phyloP scores from a whole-genome alignment of 2,113 vertebrate genomes.

The Rostratula benghalensis region DNA sequence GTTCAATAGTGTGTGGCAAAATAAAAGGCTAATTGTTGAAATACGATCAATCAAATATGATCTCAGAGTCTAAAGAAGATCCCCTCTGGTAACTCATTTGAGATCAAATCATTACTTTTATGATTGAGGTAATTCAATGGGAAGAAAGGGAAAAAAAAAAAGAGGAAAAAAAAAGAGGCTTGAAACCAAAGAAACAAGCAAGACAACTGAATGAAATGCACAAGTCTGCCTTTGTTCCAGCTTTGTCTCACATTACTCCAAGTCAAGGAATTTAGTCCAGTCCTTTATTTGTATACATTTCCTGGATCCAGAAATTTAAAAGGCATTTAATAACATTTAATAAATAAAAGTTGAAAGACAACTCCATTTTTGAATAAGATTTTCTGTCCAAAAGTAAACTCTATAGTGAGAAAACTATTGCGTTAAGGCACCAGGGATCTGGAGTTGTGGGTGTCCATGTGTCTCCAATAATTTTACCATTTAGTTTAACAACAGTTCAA shows the following conservation, averaged over 20 bases:
- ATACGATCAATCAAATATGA: conserved; percentile 94
- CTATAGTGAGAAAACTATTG: neutral
- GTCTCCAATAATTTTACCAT: conserved; percentile 31
- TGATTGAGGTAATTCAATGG: conserved; percentile 60
- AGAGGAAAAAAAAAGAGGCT: neutral
- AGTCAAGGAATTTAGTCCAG: neutral
- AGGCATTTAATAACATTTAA: conserved; percentile 36
- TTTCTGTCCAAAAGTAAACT: neutral
- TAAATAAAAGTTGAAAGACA: conserved; percentile 9
- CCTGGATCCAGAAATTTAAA: neutral
- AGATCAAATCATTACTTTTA: conserved; percentile 74
- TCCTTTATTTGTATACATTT: neutral
- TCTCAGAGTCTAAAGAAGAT: conserved; percentile 77
- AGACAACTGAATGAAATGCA: conserved; percentile 59
- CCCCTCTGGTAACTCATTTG: conserved; percentile 77
- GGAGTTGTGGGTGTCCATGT: conserved; percentile 44
- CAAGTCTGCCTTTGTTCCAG: conserved; percentile 59
- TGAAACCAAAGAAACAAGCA: conserved; percentile 46
- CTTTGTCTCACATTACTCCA: conserved; percentile 16
- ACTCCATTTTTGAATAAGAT: neutral
- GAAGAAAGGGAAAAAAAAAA: neutral
- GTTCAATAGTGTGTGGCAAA: conserved; percentile 92
- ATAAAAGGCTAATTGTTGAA: conserved; percentile 93
- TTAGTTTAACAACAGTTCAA: conserved; percentile 39
- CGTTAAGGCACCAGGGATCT: neutral